Base-by-base conservation (phyloP, 1,140 invertebrate species). In the Probaryconus sp. region DNA sequence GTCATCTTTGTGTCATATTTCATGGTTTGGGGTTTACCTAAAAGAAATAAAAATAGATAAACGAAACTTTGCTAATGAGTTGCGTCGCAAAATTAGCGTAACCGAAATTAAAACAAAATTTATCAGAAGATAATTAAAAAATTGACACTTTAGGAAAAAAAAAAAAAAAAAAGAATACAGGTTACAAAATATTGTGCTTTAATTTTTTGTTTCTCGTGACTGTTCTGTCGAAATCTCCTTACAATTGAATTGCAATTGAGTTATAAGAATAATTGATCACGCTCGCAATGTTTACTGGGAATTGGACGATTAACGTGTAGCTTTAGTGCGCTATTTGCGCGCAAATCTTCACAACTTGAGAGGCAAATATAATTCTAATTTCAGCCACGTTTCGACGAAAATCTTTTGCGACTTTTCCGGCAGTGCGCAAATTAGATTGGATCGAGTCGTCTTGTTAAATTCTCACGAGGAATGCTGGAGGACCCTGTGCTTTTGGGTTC, bases 371-470 rank as follows among this genome's bases (percentile, higher is more conserved):
- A 50, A 63, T 71, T 71, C 51, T 43, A 64, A 71, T 65, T 58
- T 65, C 48, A 65, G 47, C 60, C 60, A 72, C 60, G 69, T 72
- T 65, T 53, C 21, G 28, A 17, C 35, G 53, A 58, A 64, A 71
- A 72, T 72, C 69, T 72, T 72, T 63, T 53, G 60, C 60, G 60
- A 72, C 51, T 72, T 72, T 65, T 65, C 60, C 69, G 45, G 50
- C 68, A 60, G 35, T 45, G 60, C 30, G 51, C 37, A 72, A 72
- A 72, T 64, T 72, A 64, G 53, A 72, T 72, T 72, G 53, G 53
- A 64, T 65, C 60, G 69, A 72, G 60, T 71, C 51, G 50, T 71
- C 68, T 71, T 71, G 68, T 64, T 71, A 71, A 64, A 58, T 71
- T 63, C 43, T 43, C 64, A 37, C 33, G 56, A 56, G 67, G 50